Evolutionary conservation across 2,797 vertebrate genomes (phyloP).

Genomic region (Eurystomus glaucurus): DNA sequence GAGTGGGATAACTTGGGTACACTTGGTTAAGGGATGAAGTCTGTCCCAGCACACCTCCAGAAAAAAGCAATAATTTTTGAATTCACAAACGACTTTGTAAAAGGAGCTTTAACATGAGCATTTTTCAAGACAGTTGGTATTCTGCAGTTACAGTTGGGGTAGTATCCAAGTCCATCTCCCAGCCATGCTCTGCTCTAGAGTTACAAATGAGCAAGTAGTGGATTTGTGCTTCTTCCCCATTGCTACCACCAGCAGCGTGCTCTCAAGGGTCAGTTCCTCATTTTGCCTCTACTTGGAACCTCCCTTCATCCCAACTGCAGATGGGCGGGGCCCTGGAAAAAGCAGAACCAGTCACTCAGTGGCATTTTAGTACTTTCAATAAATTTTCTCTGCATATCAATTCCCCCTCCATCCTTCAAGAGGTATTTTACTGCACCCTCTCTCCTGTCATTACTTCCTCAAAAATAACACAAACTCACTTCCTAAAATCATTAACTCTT

Average conservation of each 20-base stretch:
- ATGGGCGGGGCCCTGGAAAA: background rate
- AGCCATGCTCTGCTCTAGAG: background rate
- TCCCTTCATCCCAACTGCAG: background rate
- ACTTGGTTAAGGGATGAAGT: background rate
- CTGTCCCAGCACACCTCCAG: background rate
- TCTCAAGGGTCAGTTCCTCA: background rate
- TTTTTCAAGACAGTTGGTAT: background rate
- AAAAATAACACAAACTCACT: background rate
- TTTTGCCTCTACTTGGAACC: background rate
- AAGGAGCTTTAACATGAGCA: accelerated
- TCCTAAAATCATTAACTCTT: background rate
- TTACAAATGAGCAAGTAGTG: accelerated
- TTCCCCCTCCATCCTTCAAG: background rate
- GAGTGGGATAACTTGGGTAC: background rate
- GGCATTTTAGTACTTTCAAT: background rate
- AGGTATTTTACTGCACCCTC: background rate
- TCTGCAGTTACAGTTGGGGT: background rate
- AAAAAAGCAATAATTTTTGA: background rate
- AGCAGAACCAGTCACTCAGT: background rate
- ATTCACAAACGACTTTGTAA: background rate
- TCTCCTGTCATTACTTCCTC: background rate
- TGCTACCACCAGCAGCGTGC: background rate
- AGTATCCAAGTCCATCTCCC: background rate
- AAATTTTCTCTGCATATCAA: background rate
- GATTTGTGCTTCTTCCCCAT: background rate